These are phyloP conservation scores for Cheilosia impressa DNA, from an alignment of 2,888 invertebrate genomes.

Conservation along the genomic window DNA sequence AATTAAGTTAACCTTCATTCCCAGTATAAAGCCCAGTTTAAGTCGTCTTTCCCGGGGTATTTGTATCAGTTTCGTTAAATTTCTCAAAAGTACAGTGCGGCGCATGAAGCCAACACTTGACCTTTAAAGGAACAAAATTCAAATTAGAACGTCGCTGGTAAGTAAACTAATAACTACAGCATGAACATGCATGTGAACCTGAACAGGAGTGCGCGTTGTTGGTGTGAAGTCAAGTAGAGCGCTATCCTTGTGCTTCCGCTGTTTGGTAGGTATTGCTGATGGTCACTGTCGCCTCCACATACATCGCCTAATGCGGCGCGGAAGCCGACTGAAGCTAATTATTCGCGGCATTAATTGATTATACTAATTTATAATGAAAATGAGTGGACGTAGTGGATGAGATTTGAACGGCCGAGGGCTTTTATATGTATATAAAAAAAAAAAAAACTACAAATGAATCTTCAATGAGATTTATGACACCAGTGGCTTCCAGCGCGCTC, in stretches of 20 bases:
- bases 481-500: slow-evolving; percentile 58
- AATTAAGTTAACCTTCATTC: too few species aligned
- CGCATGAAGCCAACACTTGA: background rate
- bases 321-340: slow-evolving; percentile 72
- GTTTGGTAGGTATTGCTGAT: background rate
- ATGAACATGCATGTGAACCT: slow-evolving; percentile 48
- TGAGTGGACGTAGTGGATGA: slow-evolving; percentile 40
- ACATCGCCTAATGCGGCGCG: slow-evolving; percentile 56
- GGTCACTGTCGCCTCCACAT: slow-evolving; percentile 21
- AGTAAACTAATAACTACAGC: slow-evolving; percentile 67
- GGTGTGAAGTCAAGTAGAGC: slow-evolving; percentile 36
- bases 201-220: slow-evolving; percentile 42
- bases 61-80: too few species aligned
- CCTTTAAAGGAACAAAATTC: background rate
- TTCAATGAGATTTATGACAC: slow-evolving; percentile 74
- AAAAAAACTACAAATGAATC: slow-evolving; percentile 68
- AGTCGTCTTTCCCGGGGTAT: too few species aligned
- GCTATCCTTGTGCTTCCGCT: slow-evolving; percentile 34
- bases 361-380: slow-evolving; percentile 73
- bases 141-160: slow-evolving; percentile 68
- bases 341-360: slow-evolving; percentile 74
- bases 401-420: slow-evolving; percentile 24
- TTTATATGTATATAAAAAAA: slow-evolving; percentile 34
- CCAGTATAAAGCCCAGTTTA: too few species aligned
- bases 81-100: background rate